A percentile compares a stretch with the other conserved stretches of the same genome.
These are phyloP conservation scores for Oreochromis grahami DNA, from an alignment of 2,797 vertebrate species.

Conservation along the genomic window DNA sequence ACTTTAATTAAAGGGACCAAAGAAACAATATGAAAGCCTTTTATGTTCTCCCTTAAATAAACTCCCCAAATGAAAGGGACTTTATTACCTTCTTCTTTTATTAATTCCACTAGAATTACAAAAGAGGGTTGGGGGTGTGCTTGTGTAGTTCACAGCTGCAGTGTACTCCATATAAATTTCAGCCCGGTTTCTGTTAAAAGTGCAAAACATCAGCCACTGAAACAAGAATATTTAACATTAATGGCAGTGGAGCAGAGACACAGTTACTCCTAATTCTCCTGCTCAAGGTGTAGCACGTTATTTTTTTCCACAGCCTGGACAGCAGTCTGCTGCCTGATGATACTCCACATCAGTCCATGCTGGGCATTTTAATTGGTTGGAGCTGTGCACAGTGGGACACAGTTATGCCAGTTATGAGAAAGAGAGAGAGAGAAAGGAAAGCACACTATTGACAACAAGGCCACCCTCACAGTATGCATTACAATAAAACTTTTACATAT, in stretches of 20 bases:
- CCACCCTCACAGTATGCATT: background rate
- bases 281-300: background rate
- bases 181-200: background rate
- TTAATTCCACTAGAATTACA: background rate
- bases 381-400: slow-evolving; percentile 40
- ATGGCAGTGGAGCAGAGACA: background rate
- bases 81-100: background rate
- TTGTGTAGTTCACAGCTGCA: background rate
- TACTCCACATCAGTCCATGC: slow-evolving; percentile 5
- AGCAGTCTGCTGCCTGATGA: slow-evolving; percentile 19
- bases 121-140: background rate
- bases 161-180: background rate
- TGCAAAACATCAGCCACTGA: background rate
- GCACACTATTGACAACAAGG: background rate
- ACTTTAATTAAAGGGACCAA: background rate
- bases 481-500: background rate
- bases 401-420: background rate
- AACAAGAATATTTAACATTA: background rate
- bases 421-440: background rate
- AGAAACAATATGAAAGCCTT: background rate
- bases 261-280: background rate
- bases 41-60: background rate
- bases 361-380: slow-evolving; percentile 56
- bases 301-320: background rate
- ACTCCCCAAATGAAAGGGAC: background rate